Conservation (phyloP, 2,113 vertebrate genomes). For the Neodon shergylaensis region DNA sequence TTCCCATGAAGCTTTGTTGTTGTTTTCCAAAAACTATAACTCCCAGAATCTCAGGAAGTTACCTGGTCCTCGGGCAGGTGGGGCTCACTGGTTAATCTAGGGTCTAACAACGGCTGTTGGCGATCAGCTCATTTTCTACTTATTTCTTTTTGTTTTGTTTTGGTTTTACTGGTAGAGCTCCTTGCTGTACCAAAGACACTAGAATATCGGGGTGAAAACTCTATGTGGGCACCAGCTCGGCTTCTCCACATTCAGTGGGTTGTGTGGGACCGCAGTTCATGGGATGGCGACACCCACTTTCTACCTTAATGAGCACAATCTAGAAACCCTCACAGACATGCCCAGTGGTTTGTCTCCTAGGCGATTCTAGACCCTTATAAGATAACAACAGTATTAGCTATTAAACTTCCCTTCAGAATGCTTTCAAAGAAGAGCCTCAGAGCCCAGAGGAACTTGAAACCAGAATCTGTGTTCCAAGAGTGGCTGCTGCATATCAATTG, state of each 20-base stretch:
- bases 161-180: background rate
- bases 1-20: background rate
- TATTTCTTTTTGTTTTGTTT: background rate
- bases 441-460: background rate
- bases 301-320: background rate
- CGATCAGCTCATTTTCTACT: background rate
- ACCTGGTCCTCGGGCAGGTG: no score
- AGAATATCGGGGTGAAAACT: background rate
- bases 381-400: background rate
- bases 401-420: background rate
- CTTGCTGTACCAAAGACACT: background rate
- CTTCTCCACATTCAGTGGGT: background rate
- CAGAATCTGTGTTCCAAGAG: background rate
- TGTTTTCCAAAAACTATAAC: background rate
- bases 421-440: background rate
- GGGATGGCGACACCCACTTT: background rate
- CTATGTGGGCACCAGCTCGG: background rate
- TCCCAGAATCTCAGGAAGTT: background rate
- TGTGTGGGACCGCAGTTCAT: background rate
- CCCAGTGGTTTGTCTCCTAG: background rate
- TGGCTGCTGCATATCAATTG: accelerated
- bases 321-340: background rate
- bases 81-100: background rate
- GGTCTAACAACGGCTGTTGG: background rate
- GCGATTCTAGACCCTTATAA: background rate